Evolutionary conservation across 2,113 vertebrate species (phyloP).

Genomic region (Gymnobelideus leadbeateri): DNA sequence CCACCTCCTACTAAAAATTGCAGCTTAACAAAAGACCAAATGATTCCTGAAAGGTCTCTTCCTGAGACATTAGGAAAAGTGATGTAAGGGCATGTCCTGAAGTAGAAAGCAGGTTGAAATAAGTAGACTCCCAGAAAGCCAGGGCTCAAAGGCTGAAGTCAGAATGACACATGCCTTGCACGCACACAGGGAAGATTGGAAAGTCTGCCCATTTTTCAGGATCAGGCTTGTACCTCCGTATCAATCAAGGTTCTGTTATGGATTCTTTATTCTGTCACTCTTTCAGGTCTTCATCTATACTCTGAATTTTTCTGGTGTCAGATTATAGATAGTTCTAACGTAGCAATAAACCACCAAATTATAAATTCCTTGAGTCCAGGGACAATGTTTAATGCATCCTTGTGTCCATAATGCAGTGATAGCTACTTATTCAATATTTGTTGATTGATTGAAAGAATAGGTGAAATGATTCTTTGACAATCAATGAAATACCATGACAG

Average conservation of each 20-base stretch:
- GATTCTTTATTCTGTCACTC: not conserved
- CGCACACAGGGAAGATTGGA: not conserved
- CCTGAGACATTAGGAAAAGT: not conserved
- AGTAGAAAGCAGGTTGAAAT: conserved; percentile 12
- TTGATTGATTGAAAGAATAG: conserved; percentile 35
- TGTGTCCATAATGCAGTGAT: conserved; percentile 28
- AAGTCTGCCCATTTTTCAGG: not conserved
- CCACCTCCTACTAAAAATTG: conserved; percentile 26
- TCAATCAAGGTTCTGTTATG: not conserved
- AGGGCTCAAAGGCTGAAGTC: conserved; percentile 25
- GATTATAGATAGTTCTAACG: not conserved
- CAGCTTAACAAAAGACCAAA: not conserved
- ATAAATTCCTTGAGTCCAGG: conserved; percentile 37
- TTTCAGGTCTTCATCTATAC: not conserved
- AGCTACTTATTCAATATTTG: conserved; percentile 35
- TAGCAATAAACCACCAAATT: conserved; percentile 26
- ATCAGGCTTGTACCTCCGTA: not conserved
- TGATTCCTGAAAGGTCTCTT: not conserved
- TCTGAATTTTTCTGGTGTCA: not conserved
- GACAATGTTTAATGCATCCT: conserved; percentile 33
- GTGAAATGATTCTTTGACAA: not conserved
- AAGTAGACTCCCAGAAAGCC: conserved; percentile 13
- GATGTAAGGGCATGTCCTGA: conserved; percentile 26
- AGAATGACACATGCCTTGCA: not conserved
- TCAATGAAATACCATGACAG: not conserved